Base-by-base conservation (phyloP, 2,888 invertebrate genomes). In the Lottia gigantea region DNA sequence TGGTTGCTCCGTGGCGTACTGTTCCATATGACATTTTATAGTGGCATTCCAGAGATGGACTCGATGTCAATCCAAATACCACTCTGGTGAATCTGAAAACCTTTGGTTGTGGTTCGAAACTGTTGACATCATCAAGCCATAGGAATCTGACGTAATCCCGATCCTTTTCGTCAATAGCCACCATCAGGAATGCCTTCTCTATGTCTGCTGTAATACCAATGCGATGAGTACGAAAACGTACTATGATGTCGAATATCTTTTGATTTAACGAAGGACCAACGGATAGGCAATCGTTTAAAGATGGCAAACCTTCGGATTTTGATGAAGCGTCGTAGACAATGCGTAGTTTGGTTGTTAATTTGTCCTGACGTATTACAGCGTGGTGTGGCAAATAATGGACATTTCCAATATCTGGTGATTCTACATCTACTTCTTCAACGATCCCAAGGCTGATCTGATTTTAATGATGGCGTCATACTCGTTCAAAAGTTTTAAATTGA, bases 41-140 rank as follows among this genome's bases (percentile, higher is more conserved):
- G 55, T 55, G 55, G 55, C 55, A 19, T 55, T 49, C 6, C 8
- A 19, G 49, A 49, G 49, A 49, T 49, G 49, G 49, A 19, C n/a
- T 19, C 19, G 55, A 55, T 19, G n/a, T 55, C n/a, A 55, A n/a
- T 55, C 55, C 55, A 55, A 55, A 55, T 19, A 55, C 19, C n/a
- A 55, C 55, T 55, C 55, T 55, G 8, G 55, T 55, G 19, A 55
- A 55, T 19, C 55, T n/a, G 19, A 16, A 19, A 7, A 19, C 19
- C 8, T 11, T 19, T 7, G 19, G n/a, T 55, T 55, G n/a, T 55
- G 2, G 55, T n/a, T 55, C 19, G 12, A 19, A n/a, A 7, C 12
- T 55, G 0, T 55, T n/a, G 15, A 55, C 15, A 12, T 55, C 19
- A 19, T 55, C 55, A 55, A 19, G 19, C 55, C 55, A 55, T 8